Evolutionary conservation across 2,797 vertebrate species (phyloP).

Genomic region (Perodicticus potto): DNA sequence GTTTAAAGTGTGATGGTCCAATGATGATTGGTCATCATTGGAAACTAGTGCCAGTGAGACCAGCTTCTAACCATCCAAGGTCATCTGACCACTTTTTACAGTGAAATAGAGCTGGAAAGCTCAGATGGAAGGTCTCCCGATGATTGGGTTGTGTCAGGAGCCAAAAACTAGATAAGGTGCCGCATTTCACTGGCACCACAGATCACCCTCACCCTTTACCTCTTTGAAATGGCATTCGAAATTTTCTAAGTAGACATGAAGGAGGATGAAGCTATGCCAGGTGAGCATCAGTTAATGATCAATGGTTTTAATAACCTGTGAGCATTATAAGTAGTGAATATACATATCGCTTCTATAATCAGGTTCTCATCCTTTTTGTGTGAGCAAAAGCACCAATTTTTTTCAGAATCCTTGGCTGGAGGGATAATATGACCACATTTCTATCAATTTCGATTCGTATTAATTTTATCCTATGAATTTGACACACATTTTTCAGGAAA

Average conservation of each 20-base stretch:
- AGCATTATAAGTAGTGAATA: not conserved
- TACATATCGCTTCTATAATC: not conserved
- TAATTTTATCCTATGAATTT: slow-evolving; percentile 76
- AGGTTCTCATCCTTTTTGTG: not conserved
- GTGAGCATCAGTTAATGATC: not conserved
- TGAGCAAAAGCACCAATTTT: not conserved
- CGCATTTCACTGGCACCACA: not conserved
- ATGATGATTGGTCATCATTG: slow-evolving; percentile 44
- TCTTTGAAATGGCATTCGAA: slow-evolving; percentile 22
- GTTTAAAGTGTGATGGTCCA: slow-evolving; percentile 32
- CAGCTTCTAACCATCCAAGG: slow-evolving; percentile 8
- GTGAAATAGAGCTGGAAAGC: slow-evolving; percentile 14
- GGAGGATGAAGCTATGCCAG: not conserved
- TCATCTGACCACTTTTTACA: slow-evolving; percentile 14
- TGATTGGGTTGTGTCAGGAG: not conserved
- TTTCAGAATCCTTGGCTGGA: slow-evolving; percentile 55
- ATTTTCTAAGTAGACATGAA: slow-evolving; percentile 27
- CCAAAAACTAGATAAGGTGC: not conserved
- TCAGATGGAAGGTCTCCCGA: not conserved
- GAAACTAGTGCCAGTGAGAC: slow-evolving; percentile 32
- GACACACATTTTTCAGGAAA: slow-evolving; percentile 76
- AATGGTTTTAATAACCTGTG: not conserved
- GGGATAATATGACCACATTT: slow-evolving; percentile 72
- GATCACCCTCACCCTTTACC: not conserved
- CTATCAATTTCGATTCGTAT: slow-evolving; percentile 69